These are phyloP conservation scores for Tokudaia muenninki DNA, from an alignment of 2,797 vertebrate species.

Conservation along the genomic window DNA sequence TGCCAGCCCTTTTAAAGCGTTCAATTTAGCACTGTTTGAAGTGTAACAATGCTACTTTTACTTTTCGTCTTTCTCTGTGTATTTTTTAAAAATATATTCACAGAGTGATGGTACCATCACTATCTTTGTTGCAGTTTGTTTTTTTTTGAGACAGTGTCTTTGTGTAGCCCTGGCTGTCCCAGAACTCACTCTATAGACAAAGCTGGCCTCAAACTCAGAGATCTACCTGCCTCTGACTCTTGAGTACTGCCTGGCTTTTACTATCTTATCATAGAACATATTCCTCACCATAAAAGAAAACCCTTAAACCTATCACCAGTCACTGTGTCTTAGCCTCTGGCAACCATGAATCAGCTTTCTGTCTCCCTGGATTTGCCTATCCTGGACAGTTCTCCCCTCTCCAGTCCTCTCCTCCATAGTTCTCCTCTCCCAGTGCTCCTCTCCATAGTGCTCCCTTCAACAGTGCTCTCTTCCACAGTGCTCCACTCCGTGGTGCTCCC, in stretches of 20 bases:
- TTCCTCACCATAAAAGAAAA: not conserved
- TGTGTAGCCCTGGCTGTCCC: not conserved
- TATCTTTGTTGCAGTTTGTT: not conserved
- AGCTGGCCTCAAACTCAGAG: not conserved
- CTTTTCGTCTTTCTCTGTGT: not conserved
- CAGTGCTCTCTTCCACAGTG: too few relatives aligned
- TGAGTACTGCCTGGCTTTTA: not conserved
- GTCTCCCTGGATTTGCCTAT: not conserved
- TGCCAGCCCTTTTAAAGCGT: not conserved
- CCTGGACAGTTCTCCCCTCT: not conserved
- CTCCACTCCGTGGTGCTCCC: too few relatives aligned
- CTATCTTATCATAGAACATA: conserved; percentile 16
- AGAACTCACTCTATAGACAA: not conserved
- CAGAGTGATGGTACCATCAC: not conserved
- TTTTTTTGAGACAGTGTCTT: not conserved
- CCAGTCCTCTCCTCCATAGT: too few relatives aligned
- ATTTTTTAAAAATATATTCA: not conserved
- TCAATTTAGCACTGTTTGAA: not conserved
- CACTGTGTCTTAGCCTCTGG: not conserved
- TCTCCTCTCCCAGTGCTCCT: too few relatives aligned
- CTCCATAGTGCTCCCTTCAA: too few relatives aligned
- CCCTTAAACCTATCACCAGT: not conserved
- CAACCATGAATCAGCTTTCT: not conserved
- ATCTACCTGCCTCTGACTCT: not conserved
- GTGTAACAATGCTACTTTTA: not conserved